Percentiles rank a stretch among this genome's conserved stretches.
phyloP scores from a whole-genome alignment of 1,140 invertebrate genomes.

The Rhagoletis pomonella region DNA sequence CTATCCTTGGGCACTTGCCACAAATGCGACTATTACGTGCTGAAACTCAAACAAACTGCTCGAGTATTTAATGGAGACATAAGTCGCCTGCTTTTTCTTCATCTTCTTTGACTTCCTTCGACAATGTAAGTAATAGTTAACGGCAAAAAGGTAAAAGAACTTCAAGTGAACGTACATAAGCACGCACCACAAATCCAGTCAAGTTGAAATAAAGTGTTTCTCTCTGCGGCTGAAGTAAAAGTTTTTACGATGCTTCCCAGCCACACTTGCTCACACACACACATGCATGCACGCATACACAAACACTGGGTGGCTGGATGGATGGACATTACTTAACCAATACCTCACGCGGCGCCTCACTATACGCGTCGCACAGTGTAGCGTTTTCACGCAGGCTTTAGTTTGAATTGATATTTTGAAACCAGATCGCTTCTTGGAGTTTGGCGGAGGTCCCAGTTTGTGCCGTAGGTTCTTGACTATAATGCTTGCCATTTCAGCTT shows the following conservation, averaged over 20 bases:
- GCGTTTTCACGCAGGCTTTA: no score
- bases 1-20: neutral
- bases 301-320: no score
- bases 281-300: no score
- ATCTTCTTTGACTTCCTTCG: neutral
- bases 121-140: conserved; percentile 2
- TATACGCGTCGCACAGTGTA: no score
- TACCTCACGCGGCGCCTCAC: neutral
- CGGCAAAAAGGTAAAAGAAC: neutral
- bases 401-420: no score
- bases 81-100: neutral
- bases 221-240: neutral
- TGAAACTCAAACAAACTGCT: neutral
- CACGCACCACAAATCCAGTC: neutral
- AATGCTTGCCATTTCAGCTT: no score
- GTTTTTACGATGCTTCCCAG: neutral
- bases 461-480: no score
- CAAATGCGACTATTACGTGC: conserved; percentile 12
- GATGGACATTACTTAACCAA: conserved; percentile 1
- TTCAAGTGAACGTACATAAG: neutral
- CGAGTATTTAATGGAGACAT: neutral
- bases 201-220: neutral
- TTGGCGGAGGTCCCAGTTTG: no score
- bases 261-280: no score
- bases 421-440: no score